phyloP scores from a whole-genome alignment of 2,113 vertebrate genomes.

The Mirza zaza region DNA sequence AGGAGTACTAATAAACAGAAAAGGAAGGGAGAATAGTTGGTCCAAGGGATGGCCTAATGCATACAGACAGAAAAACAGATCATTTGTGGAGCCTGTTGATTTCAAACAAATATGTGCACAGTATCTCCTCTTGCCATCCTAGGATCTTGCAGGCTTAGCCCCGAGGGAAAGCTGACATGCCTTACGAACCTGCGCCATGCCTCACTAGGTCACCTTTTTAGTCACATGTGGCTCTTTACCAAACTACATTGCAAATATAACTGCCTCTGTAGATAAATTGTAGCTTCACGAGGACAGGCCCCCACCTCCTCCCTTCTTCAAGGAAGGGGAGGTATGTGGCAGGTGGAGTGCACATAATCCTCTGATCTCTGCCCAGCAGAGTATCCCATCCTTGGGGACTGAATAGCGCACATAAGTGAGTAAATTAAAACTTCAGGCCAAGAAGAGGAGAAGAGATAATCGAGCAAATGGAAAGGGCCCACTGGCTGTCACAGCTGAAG shows the following conservation, averaged over 20 bases:
- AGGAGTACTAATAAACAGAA: neutral
- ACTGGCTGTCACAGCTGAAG: too few relatives aligned
- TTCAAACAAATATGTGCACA: neutral
- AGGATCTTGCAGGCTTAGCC: neutral
- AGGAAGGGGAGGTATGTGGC: fast-evolving
- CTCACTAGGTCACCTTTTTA: neutral
- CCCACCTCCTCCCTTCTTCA: neutral
- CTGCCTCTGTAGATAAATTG: neutral
- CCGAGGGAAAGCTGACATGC: neutral
- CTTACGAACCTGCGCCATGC: neutral
- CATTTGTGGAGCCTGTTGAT: neutral
- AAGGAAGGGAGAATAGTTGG: neutral
- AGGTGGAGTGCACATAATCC: fast-evolving
- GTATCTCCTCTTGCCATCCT: too few relatives aligned
- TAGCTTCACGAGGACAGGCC: too few relatives aligned
- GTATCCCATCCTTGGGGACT: neutral
- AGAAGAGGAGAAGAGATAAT: neutral
- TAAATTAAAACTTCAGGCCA: neutral
- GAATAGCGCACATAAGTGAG: neutral
- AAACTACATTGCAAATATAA: neutral
- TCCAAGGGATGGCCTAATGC: neutral
- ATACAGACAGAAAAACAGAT: neutral
- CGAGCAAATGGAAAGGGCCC: neutral
- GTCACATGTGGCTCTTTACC: neutral
- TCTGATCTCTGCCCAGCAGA: neutral